Evolutionary conservation across 2,888 invertebrate species (phyloP), one percentile per base, ranked within the genome.

Genomic region (Dendrolimus pini): DNA sequence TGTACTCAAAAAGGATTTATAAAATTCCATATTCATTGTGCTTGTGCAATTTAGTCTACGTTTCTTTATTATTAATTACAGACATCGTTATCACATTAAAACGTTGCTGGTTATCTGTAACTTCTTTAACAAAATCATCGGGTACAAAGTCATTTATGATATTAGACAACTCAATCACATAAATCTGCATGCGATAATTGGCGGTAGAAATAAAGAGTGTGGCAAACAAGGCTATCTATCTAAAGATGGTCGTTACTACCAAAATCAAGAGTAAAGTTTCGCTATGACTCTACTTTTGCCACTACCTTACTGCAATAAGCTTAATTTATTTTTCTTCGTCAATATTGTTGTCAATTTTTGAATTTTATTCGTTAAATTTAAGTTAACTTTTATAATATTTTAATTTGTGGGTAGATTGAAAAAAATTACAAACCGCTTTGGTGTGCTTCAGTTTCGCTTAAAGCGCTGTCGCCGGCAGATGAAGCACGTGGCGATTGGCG

Each of bases 281-380:
- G 89, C 89, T 84, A 86, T 89, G 89, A 90, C 83, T 87, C 88
- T 86, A 89, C 86, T 84, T 55, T 87, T 88, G 89, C 89, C 89
- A 90, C 88, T 88, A 88, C 84, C 72, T 71, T 76, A 82, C 77
- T 78, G 82, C 75, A 75, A 67, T 68, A 83, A 85, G 84, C 82
- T 81, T 80, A 75, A 75, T 74, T 69, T 72, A 72, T 72, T 65
- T 59, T 60, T 58, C 59, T 65, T 63, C 61, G 7, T 14, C 18
- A 9, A 8, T 30, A 54, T 54, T 41, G 54, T 55, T 30, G 30
- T 30, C 30, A 30, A 30, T 6, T 30, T 30, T 30, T 30, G 3
- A 30, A 30, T 30, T 30, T 30, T 6, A 30, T 30, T 6, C 30
- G 3, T 30, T 30, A 30, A 3, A 30, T 47, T 30, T 47, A 54